Conservation (phyloP, 2,888 invertebrate species). For the Actias luna region DNA sequence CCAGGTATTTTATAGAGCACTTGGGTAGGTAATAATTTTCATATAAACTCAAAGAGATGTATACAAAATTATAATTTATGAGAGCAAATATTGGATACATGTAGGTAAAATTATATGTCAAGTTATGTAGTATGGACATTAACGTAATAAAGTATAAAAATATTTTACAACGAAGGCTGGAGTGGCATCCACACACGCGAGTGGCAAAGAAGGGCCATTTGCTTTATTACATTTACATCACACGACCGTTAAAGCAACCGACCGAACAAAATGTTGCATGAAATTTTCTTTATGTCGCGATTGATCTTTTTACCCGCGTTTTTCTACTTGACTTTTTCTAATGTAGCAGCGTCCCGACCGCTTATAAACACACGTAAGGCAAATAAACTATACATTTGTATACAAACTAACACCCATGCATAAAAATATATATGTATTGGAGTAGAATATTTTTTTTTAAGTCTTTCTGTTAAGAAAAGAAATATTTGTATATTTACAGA, state of each 20-base stretch:
- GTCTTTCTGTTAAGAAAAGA: no score
- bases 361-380: not conserved
- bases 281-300: conserved; percentile 47
- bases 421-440: no score
- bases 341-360: not conserved
- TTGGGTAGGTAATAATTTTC: not conserved
- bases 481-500: no score
- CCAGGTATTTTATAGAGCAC: not conserved
- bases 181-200: conserved; percentile 53
- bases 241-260: conserved; percentile 61
- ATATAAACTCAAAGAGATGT: not conserved
- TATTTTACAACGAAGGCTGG: conserved; percentile 56
- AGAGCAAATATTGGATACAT: conserved; percentile 6
- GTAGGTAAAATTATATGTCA: conserved; percentile 28
- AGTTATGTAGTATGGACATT: conserved; percentile 37
- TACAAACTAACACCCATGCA: no score
- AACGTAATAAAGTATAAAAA: conserved; percentile 62
- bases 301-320: conserved; percentile 38
- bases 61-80: conserved; percentile 7
- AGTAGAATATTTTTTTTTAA: no score
- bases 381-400: not conserved
- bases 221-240: conserved; percentile 74
- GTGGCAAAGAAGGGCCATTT: conserved; percentile 61
- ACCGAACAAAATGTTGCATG: conserved; percentile 65
- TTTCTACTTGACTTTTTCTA: conserved; percentile 25